A percentile compares a stretch with the other conserved stretches of the same genome.
These are phyloP conservation scores for Sebastes cheni DNA, from an alignment of 2,797 vertebrate species.

Conservation along the genomic window DNA sequence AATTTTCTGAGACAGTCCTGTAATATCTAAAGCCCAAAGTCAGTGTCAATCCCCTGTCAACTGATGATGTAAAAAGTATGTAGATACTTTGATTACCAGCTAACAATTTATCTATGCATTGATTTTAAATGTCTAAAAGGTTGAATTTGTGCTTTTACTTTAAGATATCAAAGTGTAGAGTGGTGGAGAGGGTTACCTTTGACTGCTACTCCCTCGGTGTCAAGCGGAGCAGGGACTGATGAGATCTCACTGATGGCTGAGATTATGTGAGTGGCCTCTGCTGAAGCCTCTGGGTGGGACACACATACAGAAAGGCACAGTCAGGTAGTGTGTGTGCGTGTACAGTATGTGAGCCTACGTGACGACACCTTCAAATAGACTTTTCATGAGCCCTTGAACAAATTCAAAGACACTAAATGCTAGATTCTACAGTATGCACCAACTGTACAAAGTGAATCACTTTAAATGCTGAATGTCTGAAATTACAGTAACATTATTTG, in stretches of 20 bases:
- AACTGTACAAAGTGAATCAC: neutral
- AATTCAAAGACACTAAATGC: neutral
- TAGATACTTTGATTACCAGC: neutral
- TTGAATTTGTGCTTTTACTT: neutral
- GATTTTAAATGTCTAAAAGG: neutral
- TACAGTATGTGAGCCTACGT: neutral
- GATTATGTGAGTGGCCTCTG: conserved; percentile 92
- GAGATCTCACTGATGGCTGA: conserved; percentile 90
- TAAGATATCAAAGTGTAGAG: neutral
- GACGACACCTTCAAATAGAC: neutral
- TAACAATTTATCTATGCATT: neutral
- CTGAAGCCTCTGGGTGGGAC: conserved; percentile 80
- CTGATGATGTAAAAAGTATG: neutral
- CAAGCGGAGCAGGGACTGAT: conserved; percentile 90
- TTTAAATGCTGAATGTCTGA: neutral
- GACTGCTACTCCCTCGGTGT: conserved; percentile 72
- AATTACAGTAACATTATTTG: neutral
- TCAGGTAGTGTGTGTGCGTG: neutral
- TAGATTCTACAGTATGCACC: no score
- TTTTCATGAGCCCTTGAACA: neutral
- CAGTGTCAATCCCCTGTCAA: neutral
- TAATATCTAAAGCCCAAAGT: neutral
- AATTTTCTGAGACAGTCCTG: no score
- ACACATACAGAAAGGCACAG: conserved; percentile 20
- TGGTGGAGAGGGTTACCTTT: conserved; percentile 66